Evolutionary conservation across 2,888 invertebrate genomes (phyloP).

Genomic region (Leptinotarsa tumamoca): DNA sequence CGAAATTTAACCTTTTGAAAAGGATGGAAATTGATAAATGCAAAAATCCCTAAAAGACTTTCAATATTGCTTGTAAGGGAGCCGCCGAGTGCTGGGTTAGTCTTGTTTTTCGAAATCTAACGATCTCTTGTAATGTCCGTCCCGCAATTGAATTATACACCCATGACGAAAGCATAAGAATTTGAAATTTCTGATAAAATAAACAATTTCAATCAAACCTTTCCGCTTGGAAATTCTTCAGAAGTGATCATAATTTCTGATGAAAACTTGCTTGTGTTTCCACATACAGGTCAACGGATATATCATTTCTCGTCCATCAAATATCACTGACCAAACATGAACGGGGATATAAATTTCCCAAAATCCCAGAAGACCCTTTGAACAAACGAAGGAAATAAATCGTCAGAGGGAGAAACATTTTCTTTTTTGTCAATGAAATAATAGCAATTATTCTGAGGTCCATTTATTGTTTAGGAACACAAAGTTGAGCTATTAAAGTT

Average conservation of each 20-base stretch:
- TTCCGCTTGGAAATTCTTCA: no score
- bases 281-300: not conserved
- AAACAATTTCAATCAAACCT: no score
- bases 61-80: no score
- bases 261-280: not conserved
- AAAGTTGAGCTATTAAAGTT: conserved; percentile 50
- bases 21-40: no score
- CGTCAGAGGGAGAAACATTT: conserved; percentile 13
- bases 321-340: conserved; percentile 8
- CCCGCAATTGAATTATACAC: no score
- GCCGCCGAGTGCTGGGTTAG: no score
- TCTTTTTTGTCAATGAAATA: conserved; percentile 33
- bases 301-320: not conserved
- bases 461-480: conserved; percentile 41
- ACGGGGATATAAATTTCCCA: conserved; percentile 13
- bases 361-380: conserved; percentile 18
- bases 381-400: conserved; percentile 9
- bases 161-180: no score
- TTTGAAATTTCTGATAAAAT: no score
- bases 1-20: no score
- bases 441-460: conserved; percentile 51
- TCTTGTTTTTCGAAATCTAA: no score
- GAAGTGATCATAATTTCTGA: not conserved
- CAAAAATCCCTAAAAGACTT: no score
- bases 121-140: no score